Evolutionary conservation across 2,113 vertebrate genomes (phyloP).

Genomic region (Danionella cerebrum): DNA sequence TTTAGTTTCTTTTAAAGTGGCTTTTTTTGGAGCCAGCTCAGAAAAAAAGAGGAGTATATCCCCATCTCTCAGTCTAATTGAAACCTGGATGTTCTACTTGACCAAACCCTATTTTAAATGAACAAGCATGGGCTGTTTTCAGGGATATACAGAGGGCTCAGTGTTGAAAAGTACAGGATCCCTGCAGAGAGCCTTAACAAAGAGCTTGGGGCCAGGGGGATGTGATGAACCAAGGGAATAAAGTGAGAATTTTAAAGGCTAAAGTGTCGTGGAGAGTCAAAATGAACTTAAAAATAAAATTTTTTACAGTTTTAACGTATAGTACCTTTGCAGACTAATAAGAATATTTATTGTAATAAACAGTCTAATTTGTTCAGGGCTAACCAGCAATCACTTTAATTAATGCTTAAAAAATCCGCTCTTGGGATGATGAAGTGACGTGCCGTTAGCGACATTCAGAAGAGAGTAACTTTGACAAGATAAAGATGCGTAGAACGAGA

Average conservation of each 20-base stretch:
- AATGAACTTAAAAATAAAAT: background rate
- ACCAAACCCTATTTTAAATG: background rate
- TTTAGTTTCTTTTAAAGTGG: too few species aligned
- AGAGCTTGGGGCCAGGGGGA: background rate
- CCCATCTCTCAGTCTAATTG: background rate
- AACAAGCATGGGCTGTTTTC: background rate
- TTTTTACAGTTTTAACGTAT: too few species aligned
- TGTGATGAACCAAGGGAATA: constrained; percentile 1
- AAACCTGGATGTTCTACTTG: too few species aligned
- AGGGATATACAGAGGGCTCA: background rate
- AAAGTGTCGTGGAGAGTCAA: constrained; percentile 15
- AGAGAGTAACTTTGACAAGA: constrained; percentile 20
- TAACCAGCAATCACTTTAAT: constrained; percentile 7
- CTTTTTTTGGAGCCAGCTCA: too few species aligned
- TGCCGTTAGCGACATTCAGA: background rate
- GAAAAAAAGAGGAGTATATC: too few species aligned
- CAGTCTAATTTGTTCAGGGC: background rate
- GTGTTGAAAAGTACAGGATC: background rate
- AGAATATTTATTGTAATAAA: background rate
- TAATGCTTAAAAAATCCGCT: background rate
- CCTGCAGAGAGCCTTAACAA: constrained; percentile 4
- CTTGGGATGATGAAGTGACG: background rate
- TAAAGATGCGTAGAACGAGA: background rate
- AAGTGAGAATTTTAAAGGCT: constrained; percentile 14
- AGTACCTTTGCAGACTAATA: too few species aligned